These are phyloP conservation scores for Pygocentrus nattereri DNA, from an alignment of 2,797 vertebrate genomes.

Conservation along the genomic window DNA sequence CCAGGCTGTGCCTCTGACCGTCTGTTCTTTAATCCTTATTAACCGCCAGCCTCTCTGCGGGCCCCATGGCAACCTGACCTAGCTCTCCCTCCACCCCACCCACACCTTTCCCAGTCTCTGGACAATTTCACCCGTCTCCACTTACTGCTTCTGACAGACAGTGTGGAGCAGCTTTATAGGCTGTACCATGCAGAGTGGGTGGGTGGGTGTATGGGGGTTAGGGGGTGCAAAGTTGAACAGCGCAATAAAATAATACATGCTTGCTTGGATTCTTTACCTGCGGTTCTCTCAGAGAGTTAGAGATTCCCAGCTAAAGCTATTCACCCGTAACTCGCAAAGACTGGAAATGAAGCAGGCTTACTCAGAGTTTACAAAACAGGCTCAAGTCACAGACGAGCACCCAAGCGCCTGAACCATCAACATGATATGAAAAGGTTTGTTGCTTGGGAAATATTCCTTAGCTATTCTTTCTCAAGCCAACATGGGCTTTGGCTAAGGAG, in stretches of 20 bases:
- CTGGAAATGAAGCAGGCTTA: background rate
- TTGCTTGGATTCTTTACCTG: background rate
- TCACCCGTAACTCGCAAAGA: background rate
- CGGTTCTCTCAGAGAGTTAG: background rate
- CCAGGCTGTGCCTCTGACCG: background rate
- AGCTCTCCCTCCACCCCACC: background rate
- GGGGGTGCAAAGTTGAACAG: background rate
- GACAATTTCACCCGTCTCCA: background rate
- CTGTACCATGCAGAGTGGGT: background rate
- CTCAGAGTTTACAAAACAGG: constrained; percentile 16
- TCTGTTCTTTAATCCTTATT: constrained; percentile 22
- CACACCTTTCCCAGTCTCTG: background rate
- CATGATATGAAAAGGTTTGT: background rate
- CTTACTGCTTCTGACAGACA: background rate
- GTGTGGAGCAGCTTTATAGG: background rate
- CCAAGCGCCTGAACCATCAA: background rate
- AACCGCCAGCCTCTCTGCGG: background rate
- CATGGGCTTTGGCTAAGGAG: background rate
- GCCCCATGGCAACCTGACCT: constrained; percentile 11
- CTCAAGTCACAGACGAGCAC: background rate
- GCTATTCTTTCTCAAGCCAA: background rate
- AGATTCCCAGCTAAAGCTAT: background rate
- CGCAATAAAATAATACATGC: background rate
- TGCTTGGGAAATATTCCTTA: background rate
- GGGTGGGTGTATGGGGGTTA: too few species aligned